Evolutionary conservation across 2,888 invertebrate species (phyloP).

Genomic region (Drosophila nr. perissopoda): DNA sequence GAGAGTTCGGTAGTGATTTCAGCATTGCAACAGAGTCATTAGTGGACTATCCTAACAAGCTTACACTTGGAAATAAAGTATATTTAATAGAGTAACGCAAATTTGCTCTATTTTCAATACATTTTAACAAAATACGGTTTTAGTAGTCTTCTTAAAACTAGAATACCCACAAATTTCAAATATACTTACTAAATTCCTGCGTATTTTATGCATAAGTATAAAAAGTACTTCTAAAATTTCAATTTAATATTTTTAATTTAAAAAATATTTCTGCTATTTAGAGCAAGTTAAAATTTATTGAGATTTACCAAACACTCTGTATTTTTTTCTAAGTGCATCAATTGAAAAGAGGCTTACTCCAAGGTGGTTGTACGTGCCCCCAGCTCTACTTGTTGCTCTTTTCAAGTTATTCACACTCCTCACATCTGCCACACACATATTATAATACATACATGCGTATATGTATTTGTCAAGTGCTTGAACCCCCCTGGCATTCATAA

Average conservation of each 20-base stretch:
- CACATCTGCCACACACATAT: background rate
- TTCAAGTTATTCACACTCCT: conserved; percentile 15
- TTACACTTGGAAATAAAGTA: conserved; percentile 3
- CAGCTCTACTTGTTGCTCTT: conserved; percentile 15
- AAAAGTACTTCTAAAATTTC: too few relatives aligned
- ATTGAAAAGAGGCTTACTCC: conserved; percentile 15
- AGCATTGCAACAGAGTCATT: conserved; percentile 63
- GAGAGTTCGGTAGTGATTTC: conserved; percentile 53
- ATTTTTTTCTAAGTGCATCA: background rate
- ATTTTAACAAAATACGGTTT: background rate
- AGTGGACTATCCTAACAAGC: conserved; percentile 59
- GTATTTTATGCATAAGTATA: background rate
- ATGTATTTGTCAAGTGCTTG: conserved; percentile 28
- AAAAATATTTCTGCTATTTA: background rate
- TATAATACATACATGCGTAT: background rate
- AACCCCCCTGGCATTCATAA: conserved; percentile 58
- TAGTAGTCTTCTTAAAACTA: background rate
- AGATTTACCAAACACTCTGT: accelerated
- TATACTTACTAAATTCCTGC: background rate
- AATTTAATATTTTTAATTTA: background rate
- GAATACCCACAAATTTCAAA: background rate
- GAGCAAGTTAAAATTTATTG: background rate
- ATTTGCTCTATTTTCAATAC: background rate
- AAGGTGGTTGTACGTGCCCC: conserved; percentile 6
- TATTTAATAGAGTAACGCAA: background rate